Conservation (phyloP, 2,113 vertebrate species). For the Siniperca knerii region DNA sequence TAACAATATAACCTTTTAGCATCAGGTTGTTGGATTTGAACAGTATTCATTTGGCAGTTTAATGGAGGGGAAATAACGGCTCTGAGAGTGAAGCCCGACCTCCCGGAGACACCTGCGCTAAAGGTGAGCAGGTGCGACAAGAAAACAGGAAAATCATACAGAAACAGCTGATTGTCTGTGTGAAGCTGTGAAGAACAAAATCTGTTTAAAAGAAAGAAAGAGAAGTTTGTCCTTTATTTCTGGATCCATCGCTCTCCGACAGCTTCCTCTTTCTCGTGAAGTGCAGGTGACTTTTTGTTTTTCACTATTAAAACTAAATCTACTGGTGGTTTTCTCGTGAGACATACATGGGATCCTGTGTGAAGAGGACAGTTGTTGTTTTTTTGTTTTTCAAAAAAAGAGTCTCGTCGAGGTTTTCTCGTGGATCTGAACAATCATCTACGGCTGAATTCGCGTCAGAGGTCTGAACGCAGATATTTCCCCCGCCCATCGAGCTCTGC, state of each 20-base stretch:
- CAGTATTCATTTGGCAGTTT: no score
- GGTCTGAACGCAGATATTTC: no score
- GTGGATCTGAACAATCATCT: neutral
- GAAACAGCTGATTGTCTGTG: slow-evolving; percentile 43
- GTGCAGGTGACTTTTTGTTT: neutral
- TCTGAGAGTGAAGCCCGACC: neutral
- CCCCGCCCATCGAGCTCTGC: neutral
- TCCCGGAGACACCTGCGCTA: neutral
- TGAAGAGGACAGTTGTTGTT: neutral
- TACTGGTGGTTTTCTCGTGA: neutral
- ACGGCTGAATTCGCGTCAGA: neutral
- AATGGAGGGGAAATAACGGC: neutral
- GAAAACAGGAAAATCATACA: neutral
- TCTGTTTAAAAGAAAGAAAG: neutral
- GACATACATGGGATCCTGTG: neutral
- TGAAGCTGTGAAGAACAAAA: neutral
- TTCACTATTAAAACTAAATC: neutral
- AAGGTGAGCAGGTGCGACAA: neutral
- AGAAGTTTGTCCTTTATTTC: neutral
- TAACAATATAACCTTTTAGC: neutral
- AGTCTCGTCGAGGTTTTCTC: neutral
- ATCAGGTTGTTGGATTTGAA: neutral
- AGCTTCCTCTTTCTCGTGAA: neutral
- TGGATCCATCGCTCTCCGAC: slow-evolving; percentile 1
- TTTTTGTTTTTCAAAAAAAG: no score